Conservation (phyloP, 2,888 invertebrate species). For the Lordiphosa andalusiaca region DNA sequence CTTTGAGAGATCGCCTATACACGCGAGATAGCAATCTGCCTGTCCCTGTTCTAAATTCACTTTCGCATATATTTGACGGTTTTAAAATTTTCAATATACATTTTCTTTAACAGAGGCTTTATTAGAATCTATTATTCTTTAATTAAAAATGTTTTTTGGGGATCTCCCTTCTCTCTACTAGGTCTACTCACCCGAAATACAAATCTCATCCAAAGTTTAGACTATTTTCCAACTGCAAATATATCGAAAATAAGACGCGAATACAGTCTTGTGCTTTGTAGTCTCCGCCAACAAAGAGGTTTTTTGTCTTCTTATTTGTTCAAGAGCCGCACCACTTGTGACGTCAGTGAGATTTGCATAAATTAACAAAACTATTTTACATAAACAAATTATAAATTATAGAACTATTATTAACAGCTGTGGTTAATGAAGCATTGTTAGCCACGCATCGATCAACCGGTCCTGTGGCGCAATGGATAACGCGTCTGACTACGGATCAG, state of each 20-base stretch:
- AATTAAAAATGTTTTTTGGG: too few species aligned
- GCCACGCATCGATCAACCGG: conserved; percentile 28
- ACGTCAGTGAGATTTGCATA: conserved; percentile 6
- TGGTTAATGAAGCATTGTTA: conserved; percentile 2
- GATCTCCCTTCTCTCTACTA: too few species aligned
- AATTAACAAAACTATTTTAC: background rate
- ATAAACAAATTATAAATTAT: background rate
- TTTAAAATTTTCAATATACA: too few species aligned
- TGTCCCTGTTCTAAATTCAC: too few species aligned
- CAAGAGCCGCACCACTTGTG: background rate
- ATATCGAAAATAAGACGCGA: background rate
- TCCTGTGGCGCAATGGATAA: conserved; percentile 80
- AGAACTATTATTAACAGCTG: background rate
- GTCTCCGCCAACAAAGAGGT: background rate
- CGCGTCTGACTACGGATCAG: conserved; percentile 80
- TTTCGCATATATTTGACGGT: too few species aligned
- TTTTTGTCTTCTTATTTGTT: background rate
- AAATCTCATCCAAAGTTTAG: background rate
- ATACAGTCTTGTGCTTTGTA: background rate
- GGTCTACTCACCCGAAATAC: too few species aligned
- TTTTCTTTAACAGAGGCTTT: too few species aligned
- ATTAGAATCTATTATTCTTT: too few species aligned
- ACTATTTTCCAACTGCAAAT: conserved; percentile 6
- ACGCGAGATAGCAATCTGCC: too few species aligned
- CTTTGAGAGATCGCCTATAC: too few species aligned